phyloP scores from a whole-genome alignment of 2,888 invertebrate genomes.

The Panorpa germanica region DNA sequence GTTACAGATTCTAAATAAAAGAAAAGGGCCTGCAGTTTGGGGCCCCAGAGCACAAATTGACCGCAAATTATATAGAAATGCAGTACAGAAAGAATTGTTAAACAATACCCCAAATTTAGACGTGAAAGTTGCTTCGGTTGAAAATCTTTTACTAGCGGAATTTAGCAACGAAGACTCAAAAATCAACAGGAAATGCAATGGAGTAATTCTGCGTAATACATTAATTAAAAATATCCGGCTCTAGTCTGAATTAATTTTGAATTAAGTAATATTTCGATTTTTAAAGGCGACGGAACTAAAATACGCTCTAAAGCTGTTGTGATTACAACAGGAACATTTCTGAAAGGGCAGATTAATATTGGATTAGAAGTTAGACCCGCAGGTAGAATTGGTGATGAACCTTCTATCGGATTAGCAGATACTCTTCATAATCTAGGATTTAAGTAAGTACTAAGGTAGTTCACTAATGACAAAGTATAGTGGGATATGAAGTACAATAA shows the following conservation, averaged over 20 bases:
- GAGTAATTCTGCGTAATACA: conserved; percentile 2
- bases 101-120: conserved; percentile 39
- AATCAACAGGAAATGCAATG: conserved; percentile 8
- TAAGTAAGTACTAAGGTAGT: too few species aligned
- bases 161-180: conserved; percentile 18
- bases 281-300: conserved; percentile 33
- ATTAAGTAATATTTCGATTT: conserved; percentile 7
- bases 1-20: conserved; percentile 45
- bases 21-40: conserved; percentile 80
- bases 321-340: conserved; percentile 76
- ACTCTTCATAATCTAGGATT: conserved; percentile 53
- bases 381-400: conserved; percentile 62
- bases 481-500: too few species aligned
- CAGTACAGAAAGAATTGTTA: conserved; percentile 53
- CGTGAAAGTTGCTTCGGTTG: conserved; percentile 52
- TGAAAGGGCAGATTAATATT: conserved; percentile 68
- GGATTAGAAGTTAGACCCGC: conserved; percentile 57
- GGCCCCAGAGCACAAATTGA: conserved; percentile 81
- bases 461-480: too few species aligned
- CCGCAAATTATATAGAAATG: conserved; percentile 51
- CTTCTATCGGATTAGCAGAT: conserved; percentile 55
- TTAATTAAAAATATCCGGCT: conserved; percentile 3
- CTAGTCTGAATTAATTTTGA: conserved; percentile 4
- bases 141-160: conserved; percentile 45
- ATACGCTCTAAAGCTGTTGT: conserved; percentile 46